Conservation (phyloP, 2,113 vertebrate genomes). For the zebrafish (Danio rerio) region GRCz12tu NC_133196.1:24642001-24642500, state of each 20-base stretch:
- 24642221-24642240: slow-evolving; percentile 35
- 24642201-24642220: slow-evolving; percentile 6
- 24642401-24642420: too few species aligned
- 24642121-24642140: slow-evolving; percentile 25
- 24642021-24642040: slow-evolving; percentile 37
- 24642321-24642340: too few species aligned
- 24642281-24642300: slow-evolving; percentile 28
- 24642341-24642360: background rate
- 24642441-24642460: too few species aligned
- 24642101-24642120: slow-evolving; percentile 38
- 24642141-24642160: slow-evolving; percentile 22
- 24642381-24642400: too few species aligned
- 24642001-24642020: slow-evolving; percentile 66
- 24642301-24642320: background rate
- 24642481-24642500: background rate
- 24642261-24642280: slow-evolving; percentile 57
- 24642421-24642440: too few species aligned
- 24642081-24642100: slow-evolving; percentile 42
- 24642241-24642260: slow-evolving; percentile 18
- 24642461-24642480: background rate
- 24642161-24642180: slow-evolving; percentile 48
- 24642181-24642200: slow-evolving; percentile 42
- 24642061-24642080: slow-evolving; percentile 33
- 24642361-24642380: background rate
- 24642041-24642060: slow-evolving; percentile 34